These are phyloP conservation scores for Pedionomus torquatus DNA, from an alignment of 2,113 vertebrate species.

Conservation along the genomic window DNA sequence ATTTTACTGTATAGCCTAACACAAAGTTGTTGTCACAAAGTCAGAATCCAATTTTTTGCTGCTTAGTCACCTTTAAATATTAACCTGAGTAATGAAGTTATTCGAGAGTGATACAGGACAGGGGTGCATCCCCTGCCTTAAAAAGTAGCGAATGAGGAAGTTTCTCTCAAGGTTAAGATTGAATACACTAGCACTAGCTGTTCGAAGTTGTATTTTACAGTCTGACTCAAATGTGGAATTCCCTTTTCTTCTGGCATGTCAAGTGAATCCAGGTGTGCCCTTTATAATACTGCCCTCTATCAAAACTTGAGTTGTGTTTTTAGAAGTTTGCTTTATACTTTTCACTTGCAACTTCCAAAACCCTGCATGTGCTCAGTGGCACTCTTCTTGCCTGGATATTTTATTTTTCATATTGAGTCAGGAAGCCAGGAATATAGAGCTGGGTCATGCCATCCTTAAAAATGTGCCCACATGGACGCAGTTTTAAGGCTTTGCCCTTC, in stretches of 20 bases:
- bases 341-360: neutral
- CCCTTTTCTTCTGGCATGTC: neutral
- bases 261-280: neutral
- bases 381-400: neutral
- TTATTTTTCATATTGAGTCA: neutral
- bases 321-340: neutral
- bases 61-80: neutral
- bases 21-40: neutral
- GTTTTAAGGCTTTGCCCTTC: neutral
- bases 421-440: neutral
- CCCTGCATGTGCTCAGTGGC: neutral
- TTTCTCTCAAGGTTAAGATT: neutral
- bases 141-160: neutral
- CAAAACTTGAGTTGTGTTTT: neutral
- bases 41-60: neutral
- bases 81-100: neutral
- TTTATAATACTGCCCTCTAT: neutral
- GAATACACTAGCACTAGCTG: neutral
- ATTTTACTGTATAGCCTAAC: neutral
- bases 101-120: neutral
- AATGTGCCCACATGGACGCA: neutral
- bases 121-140: neutral
- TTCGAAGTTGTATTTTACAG: neutral
- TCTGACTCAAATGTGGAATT: neutral
- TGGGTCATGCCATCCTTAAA: neutral